phyloP scores from a whole-genome alignment of 2,113 vertebrate species.

The Corydoras sp. region DNA sequence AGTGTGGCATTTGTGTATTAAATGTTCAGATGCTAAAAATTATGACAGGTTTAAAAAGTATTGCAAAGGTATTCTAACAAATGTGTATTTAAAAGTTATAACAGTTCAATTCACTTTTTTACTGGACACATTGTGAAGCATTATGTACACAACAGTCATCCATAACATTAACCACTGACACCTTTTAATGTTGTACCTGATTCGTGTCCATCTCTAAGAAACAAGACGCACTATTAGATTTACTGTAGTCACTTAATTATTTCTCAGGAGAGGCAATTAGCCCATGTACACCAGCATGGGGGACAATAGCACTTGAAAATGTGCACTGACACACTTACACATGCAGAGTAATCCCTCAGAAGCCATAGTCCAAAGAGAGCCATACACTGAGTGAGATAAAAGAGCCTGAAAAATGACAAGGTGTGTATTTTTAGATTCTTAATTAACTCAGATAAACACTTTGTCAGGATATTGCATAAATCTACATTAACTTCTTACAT shows the following conservation, averaged over 20 bases:
- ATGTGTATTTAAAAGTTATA: too few relatives aligned
- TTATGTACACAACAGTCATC: too few relatives aligned
- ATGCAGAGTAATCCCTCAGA: slow-evolving; percentile 50
- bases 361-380: slow-evolving; percentile 47
- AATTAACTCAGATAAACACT: slow-evolving; percentile 59
- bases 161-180: too few relatives aligned
- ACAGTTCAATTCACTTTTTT: neutral
- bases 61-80: neutral
- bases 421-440: slow-evolving; percentile 54
- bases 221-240: slow-evolving; percentile 48
- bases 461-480: slow-evolving; percentile 40
- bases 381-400: slow-evolving; percentile 45
- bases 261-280: slow-evolving; percentile 68
- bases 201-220: slow-evolving; percentile 29
- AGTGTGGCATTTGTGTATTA: too few relatives aligned
- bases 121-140: too few relatives aligned
- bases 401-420: slow-evolving; percentile 40
- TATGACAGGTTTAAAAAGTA: neutral
- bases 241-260: slow-evolving; percentile 65
- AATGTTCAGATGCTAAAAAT: too few relatives aligned
- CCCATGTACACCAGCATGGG: slow-evolving; percentile 45
- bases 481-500: slow-evolving; percentile 44
- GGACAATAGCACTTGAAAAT: slow-evolving; percentile 42
- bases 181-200: too few relatives aligned
- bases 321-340: slow-evolving; percentile 16